Conservation (phyloP, 92 coral and sea anemone genomes). For the Umimayanthus kanabou region DNA sequence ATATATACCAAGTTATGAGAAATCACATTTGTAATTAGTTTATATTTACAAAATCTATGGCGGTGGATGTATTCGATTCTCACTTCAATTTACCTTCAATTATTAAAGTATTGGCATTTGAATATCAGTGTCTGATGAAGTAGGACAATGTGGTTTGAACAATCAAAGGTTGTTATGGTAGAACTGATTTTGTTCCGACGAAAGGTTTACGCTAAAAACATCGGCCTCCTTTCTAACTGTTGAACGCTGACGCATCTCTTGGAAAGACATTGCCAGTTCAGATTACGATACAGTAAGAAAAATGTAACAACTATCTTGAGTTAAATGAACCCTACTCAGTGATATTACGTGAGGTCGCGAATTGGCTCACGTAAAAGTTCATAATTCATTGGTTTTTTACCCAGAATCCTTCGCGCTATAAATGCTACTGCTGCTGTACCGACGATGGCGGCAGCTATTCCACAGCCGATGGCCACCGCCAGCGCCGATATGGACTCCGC, state of each 20-base stretch:
- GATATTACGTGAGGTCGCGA: constrained; percentile 57
- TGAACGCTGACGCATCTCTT: background rate
- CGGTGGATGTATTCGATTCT: background rate
- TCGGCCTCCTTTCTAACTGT: too few relatives aligned
- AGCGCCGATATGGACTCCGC: constrained; percentile 96
- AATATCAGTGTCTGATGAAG: background rate
- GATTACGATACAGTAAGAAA: background rate
- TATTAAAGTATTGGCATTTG: background rate
- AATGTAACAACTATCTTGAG: background rate
- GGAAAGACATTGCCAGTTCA: background rate
- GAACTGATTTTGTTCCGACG: too few relatives aligned
- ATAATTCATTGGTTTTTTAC: constrained; percentile 92
- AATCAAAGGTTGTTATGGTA: too few relatives aligned
- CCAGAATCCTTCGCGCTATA: constrained; percentile 91
- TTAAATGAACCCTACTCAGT: background rate
- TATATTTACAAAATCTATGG: background rate
- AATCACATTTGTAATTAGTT: too few relatives aligned
- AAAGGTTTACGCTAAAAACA: background rate
- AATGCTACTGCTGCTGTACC: constrained; percentile 99
- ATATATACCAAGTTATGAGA: background rate
- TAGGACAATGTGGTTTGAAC: too few relatives aligned
- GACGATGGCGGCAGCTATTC: constrained; percentile 97
- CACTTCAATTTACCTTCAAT: background rate
- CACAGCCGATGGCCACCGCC: constrained; percentile 99
- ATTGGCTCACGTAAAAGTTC: constrained; percentile 93